phyloP scores from a whole-genome alignment of 64 coral and sea anemone species.

The Porites australiensis region DNA sequence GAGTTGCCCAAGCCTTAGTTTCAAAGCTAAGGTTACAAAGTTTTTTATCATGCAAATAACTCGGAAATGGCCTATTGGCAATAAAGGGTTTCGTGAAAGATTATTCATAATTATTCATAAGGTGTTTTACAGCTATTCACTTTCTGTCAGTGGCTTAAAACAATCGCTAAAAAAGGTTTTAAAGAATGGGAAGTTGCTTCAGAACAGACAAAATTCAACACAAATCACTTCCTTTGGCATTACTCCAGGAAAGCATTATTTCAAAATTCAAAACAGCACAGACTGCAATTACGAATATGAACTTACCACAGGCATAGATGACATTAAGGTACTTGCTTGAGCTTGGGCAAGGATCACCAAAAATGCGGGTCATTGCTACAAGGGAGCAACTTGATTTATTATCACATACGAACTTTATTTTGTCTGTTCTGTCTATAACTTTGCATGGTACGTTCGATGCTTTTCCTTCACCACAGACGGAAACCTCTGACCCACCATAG shows the following conservation, averaged over 20 bases:
- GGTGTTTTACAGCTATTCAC: too few species aligned
- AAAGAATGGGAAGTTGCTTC: too few species aligned
- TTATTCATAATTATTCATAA: too few species aligned
- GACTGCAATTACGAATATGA: neutral
- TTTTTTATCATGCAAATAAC: too few species aligned
- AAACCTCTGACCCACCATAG: neutral
- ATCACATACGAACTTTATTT: neutral
- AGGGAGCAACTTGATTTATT: neutral
- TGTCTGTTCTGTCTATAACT: neutral
- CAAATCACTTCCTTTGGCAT: too few species aligned
- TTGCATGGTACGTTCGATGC: neutral
- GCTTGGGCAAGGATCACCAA: constrained; percentile 17
- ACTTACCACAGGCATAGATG: constrained; percentile 31
- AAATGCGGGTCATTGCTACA: neutral
- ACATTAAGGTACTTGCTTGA: constrained; percentile 7
- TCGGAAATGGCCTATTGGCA: too few species aligned
- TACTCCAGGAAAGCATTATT: neutral
- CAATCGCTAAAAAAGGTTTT: too few species aligned
- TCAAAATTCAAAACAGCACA: neutral
- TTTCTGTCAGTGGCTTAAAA: too few species aligned
- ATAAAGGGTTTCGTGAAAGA: too few species aligned
- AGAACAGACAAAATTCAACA: too few species aligned
- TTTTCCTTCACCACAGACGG: neutral
- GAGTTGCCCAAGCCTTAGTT: too few species aligned
- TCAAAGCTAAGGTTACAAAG: too few species aligned